Percentiles rank a stretch among this genome's conserved stretches.
phyloP scores from a whole-genome alignment of 2,797 vertebrate species.

The Ptychadena robeensis region DNA sequence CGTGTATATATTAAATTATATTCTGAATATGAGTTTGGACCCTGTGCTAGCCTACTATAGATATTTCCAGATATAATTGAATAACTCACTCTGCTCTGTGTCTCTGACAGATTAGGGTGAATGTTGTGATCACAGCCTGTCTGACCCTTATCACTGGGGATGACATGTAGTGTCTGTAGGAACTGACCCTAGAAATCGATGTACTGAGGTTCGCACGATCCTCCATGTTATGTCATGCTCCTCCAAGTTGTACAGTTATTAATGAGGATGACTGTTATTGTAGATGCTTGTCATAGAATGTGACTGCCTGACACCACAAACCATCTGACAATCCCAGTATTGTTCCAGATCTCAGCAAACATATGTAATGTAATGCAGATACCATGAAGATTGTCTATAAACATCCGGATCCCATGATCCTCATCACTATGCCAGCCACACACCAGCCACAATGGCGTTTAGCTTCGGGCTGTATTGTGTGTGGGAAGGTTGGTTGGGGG shows the following conservation, averaged over 20 bases:
- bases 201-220: not conserved
- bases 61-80: not conserved
- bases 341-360: constrained; percentile 43
- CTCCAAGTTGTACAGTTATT: not conserved
- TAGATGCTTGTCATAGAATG: too few relatives aligned
- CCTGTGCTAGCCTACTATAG: too few relatives aligned
- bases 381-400: constrained; percentile 43
- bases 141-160: not conserved
- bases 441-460: not conserved
- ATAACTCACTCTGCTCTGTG: too few relatives aligned
- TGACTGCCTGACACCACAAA: constrained; percentile 29
- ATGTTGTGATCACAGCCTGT: not conserved
- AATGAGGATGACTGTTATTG: not conserved
- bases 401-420: constrained; percentile 59
- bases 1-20: too few relatives aligned
- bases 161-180: too few relatives aligned
- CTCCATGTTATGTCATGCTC: too few relatives aligned
- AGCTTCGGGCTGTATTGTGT: not conserved
- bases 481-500: not conserved
- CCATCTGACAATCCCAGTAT: constrained; percentile 38
- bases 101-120: not conserved
- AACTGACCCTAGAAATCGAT: not conserved
- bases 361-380: constrained; percentile 40
- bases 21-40: too few relatives aligned
- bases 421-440: constrained; percentile 18